phyloP scores from a whole-genome alignment of 2,888 invertebrate species.

The Phengaris arion region DNA sequence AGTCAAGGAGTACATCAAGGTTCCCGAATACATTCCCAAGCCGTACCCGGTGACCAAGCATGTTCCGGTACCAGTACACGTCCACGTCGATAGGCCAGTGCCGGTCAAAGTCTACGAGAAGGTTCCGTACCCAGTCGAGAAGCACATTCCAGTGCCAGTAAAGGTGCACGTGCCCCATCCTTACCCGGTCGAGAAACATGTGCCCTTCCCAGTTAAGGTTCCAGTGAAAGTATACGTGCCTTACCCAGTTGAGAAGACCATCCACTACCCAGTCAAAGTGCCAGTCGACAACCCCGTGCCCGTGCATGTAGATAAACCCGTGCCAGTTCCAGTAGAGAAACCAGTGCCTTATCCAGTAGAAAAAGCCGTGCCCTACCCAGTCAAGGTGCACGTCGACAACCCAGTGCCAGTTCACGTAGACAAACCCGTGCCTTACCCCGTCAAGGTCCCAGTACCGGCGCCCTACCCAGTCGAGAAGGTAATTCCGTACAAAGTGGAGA shows the following conservation, averaged over 20 bases:
- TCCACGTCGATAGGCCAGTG: conserved; percentile 83
- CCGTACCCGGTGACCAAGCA: conserved; percentile 85
- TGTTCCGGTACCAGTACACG: conserved; percentile 83
- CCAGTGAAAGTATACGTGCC: conserved; percentile 86
- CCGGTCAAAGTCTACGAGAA: conserved; percentile 81
- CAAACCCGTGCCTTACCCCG: conserved; percentile 86
- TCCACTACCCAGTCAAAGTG: conserved; percentile 86
- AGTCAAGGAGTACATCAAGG: conserved; percentile 83
- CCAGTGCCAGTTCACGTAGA: conserved; percentile 88
- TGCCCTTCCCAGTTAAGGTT: conserved; percentile 83
- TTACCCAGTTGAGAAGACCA: conserved; percentile 85
- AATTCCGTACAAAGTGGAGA: conserved; percentile 83
- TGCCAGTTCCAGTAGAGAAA: conserved; percentile 85
- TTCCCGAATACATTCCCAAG: conserved; percentile 83
- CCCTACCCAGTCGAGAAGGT: conserved; percentile 85
- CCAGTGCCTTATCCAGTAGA: conserved; percentile 87
- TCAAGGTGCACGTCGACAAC: conserved; percentile 83
- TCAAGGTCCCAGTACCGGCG: conserved; percentile 85
- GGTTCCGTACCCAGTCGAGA: conserved; percentile 86
- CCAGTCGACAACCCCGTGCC: conserved; percentile 84
- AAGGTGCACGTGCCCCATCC: conserved; percentile 86
- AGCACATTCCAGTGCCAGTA: conserved; percentile 83
- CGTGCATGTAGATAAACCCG: conserved; percentile 83
- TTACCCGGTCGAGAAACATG: conserved; percentile 85
- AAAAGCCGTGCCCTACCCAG: conserved; percentile 84